Base-by-base conservation (phyloP, 2,797 vertebrate genomes). In the Ctenochaetus hawaiiensis region DNA sequence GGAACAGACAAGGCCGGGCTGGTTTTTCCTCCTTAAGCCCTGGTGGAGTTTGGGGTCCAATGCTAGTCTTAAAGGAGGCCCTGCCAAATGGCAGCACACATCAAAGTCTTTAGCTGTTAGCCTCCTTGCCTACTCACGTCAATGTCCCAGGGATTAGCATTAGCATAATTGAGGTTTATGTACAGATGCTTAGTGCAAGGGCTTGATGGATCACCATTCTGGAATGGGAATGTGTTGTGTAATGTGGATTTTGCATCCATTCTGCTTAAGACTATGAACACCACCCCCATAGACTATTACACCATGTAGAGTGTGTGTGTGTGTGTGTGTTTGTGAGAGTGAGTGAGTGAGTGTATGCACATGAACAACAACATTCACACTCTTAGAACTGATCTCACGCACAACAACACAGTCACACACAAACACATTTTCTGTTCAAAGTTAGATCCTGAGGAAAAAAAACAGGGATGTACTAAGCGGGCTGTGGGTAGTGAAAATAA, bases 101-200 rank as follows among this genome's bases (percentile, higher is more conserved):
- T 94, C 93, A 95, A 95, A 94, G 92, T 89, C 88, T 93, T 89
- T 89, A 91, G 86, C 88, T 83, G 93, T 92, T 94, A 93, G 91
- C 89, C 91, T 90, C 83, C 91, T 91, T 92, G 91, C 90, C 91
- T 89, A 90, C 91, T 89, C 89, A 86, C 88, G 78, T 90, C 93
- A 93, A 90, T 94, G 93, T 92, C 91, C 91, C 87, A 92, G 87
- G 87, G 92, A 92, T 92, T 91, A 92, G 83, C 87, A 94, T 96
- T 96, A 94, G 94, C 94, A 94, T 96, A 95, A 95, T 93, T 94
- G 93, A 94, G 94, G 92, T 95, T 94, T 94, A 94, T 94, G 92
- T 93, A 92, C 93, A 94, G 91, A 93, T 91, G 89, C 94, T 93
- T 91, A 92, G 90, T 86, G 90, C 87, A 84, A 83, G 82, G 72